Evolutionary conservation across 2,797 vertebrate genomes (phyloP).

Genomic region (Ctenochaetus hawaiiensis): DNA sequence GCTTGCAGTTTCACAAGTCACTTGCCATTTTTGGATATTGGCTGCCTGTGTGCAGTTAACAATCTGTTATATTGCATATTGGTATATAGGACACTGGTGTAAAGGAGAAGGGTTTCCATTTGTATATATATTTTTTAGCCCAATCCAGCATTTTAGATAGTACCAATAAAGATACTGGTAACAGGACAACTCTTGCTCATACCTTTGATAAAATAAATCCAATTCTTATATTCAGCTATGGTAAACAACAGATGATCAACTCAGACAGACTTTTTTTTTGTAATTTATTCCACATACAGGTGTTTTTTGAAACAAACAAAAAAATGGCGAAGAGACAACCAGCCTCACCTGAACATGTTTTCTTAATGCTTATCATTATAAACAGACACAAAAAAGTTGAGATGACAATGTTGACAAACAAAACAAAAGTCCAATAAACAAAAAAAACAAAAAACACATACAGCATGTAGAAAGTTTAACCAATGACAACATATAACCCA

Average conservation of each 20-base stretch:
- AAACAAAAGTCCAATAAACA: constrained; percentile 40
- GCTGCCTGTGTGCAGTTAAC: too few species aligned
- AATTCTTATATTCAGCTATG: neutral
- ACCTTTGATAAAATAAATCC: too few species aligned
- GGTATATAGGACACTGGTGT: too few species aligned
- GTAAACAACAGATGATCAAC: constrained; percentile 29
- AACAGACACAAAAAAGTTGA: constrained; percentile 74
- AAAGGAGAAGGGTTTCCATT: too few species aligned
- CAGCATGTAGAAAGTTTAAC: constrained; percentile 55
- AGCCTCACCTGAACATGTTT: constrained; percentile 69
- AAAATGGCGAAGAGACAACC: constrained; percentile 52
- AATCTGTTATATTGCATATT: too few species aligned
- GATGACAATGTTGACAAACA: constrained; percentile 67
- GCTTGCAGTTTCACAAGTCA: too few species aligned
- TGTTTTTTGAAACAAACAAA: constrained; percentile 74
- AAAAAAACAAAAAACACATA: constrained; percentile 46
- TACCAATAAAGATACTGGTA: too few species aligned
- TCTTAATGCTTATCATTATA: constrained; percentile 69
- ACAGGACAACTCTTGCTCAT: too few species aligned
- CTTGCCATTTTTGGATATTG: too few species aligned
- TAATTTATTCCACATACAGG: constrained; percentile 85
- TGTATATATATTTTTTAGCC: too few species aligned
- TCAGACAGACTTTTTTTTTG: constrained; percentile 36
- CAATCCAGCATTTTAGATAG: too few species aligned
- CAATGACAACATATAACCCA: constrained; percentile 66